Percentiles rank a stretch among this genome's conserved stretches.
These are phyloP conservation scores for Diachrysia chrysitis DNA, from an alignment of 2,888 invertebrate species.

Conservation along the genomic window DNA sequence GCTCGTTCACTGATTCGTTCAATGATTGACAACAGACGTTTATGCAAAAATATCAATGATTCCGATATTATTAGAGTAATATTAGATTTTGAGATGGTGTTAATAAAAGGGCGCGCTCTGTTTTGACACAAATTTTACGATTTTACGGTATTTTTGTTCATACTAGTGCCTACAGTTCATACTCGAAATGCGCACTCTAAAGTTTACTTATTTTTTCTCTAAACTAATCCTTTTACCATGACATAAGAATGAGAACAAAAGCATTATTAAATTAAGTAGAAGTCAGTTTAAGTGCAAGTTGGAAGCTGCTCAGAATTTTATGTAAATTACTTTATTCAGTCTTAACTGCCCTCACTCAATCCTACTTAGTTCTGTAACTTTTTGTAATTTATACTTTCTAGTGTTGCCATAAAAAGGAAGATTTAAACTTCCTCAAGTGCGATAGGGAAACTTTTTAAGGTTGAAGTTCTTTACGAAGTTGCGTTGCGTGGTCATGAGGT, in stretches of 20 bases:
- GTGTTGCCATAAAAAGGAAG: slow-evolving; percentile 8
- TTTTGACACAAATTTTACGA: too few species aligned
- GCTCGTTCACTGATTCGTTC: too few species aligned
- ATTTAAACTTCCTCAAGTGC: slow-evolving; percentile 12
- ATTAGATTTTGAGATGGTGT: too few species aligned
- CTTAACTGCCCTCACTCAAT: not conserved
- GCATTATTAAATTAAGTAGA: slow-evolving; percentile 2
- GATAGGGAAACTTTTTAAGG: slow-evolving; percentile 10
- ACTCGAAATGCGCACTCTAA: too few species aligned
- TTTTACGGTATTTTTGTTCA: too few species aligned
- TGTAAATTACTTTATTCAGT: not conserved
- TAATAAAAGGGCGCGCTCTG: too few species aligned
- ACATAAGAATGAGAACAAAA: not conserved
- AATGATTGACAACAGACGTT: too few species aligned
- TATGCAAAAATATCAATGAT: too few species aligned
- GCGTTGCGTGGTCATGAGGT: slow-evolving; percentile 5
- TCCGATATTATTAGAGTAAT: too few species aligned
- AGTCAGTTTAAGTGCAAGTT: not conserved
- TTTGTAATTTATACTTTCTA: slow-evolving; percentile 9
- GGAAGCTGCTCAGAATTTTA: not conserved
- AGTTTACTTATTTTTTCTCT: too few species aligned
- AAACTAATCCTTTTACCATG: not conserved
- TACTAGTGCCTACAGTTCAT: too few species aligned
- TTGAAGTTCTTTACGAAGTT: not conserved
- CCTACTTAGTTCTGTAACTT: slow-evolving; percentile 1